phyloP scores from a whole-genome alignment of 2,113 vertebrate genomes.

The Hippocampus barbouri region DNA sequence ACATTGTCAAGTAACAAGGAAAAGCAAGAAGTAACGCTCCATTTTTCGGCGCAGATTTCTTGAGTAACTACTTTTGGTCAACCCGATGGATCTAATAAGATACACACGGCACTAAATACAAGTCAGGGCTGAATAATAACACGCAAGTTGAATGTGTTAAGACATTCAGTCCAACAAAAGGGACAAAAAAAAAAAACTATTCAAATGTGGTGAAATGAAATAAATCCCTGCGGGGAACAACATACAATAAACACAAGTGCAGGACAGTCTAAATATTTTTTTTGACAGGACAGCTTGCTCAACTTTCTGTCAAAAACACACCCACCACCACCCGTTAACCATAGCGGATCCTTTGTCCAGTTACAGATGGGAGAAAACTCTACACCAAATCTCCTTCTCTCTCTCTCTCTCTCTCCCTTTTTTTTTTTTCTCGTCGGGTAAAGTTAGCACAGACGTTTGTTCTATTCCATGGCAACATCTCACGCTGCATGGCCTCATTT shows the following conservation, averaged over 20 bases:
- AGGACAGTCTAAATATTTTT: constrained; percentile 40
- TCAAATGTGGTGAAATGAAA: constrained; percentile 53
- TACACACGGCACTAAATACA: not conserved
- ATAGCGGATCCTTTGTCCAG: constrained; percentile 47
- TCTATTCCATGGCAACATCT: constrained; percentile 27
- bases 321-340: constrained; percentile 49
- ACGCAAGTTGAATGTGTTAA: constrained; percentile 42
- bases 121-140: constrained; percentile 20
- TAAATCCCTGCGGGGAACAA: constrained; percentile 60
- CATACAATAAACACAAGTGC: constrained; percentile 45
- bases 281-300: constrained; percentile 62
- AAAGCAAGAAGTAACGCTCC: constrained; percentile 17
- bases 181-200: constrained; percentile 19
- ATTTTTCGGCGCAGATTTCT: constrained; percentile 9
- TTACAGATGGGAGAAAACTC: constrained; percentile 54
- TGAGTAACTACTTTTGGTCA: constrained; percentile 25
- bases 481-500: constrained; percentile 27
- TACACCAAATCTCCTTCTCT: constrained; percentile 43
- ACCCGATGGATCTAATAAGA: not conserved
- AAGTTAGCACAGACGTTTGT: constrained; percentile 6
- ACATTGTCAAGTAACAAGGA: constrained; percentile 33
- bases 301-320: constrained; percentile 54
- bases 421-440: not conserved
- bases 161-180: constrained; percentile 35
- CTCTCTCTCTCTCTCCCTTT: constrained; percentile 15